These are phyloP conservation scores for Melieria crassipennis DNA, from an alignment of 2,888 invertebrate species.

Conservation along the genomic window DNA sequence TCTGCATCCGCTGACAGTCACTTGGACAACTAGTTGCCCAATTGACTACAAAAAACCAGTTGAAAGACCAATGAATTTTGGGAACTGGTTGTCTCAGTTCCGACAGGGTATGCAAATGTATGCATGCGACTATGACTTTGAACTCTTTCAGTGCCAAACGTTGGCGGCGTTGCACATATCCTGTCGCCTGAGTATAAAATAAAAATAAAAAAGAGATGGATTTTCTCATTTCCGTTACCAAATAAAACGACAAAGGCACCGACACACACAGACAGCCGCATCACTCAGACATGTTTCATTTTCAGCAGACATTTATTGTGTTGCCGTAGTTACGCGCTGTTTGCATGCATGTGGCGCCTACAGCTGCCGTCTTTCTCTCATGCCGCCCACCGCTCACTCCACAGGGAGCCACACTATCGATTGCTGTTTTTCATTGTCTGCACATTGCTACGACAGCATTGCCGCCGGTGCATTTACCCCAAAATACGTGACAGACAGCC, in stretches of 20 bases:
- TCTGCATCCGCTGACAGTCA: too few species aligned
- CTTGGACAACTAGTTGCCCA: too few species aligned
- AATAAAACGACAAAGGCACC: background rate
- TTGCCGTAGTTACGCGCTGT: background rate
- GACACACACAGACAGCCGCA: background rate
- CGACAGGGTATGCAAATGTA: too few species aligned
- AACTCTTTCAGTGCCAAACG: too few species aligned
- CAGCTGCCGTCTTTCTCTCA: background rate
- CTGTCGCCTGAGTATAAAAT: too few species aligned
- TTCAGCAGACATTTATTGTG: background rate
- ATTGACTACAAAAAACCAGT: too few species aligned
- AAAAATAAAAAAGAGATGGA: background rate
- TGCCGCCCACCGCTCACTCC: background rate
- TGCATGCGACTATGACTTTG: too few species aligned
- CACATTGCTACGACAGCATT: background rate
- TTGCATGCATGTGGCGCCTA: background rate
- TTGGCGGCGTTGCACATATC: too few species aligned
- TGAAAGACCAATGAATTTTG: too few species aligned
- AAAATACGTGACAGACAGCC: constrained; percentile 2
- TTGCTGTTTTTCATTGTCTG: background rate
- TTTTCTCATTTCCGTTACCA: background rate
- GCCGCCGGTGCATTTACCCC: background rate
- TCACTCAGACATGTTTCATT: background rate
- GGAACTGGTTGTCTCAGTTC: too few species aligned
- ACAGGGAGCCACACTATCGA: background rate